These are phyloP conservation scores for Whitmania pigra DNA, from an alignment of 1,140 invertebrate genomes.

Conservation along the genomic window DNA sequence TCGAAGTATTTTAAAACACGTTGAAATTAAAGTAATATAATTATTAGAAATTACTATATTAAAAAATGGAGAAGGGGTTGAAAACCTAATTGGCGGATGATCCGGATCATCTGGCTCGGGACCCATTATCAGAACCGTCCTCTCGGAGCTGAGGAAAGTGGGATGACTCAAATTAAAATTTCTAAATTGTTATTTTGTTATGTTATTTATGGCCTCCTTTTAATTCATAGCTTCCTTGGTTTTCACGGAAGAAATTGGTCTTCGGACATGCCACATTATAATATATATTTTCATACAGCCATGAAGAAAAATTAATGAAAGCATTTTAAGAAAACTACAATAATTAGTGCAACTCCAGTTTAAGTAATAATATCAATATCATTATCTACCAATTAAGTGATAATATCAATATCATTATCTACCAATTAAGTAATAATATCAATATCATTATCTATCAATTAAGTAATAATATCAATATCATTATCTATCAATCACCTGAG, in stretches of 20 bases:
- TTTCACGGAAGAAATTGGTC: too few relatives aligned
- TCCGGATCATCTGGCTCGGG: neutral
- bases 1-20: neutral
- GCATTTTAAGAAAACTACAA: too few relatives aligned
- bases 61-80: constrained; percentile 4
- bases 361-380: neutral
- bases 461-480: neutral
- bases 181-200: too few relatives aligned
- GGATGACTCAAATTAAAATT: too few relatives aligned
- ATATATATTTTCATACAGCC: too few relatives aligned
- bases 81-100: neutral
- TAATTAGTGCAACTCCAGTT: neutral
- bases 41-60: constrained; percentile 2
- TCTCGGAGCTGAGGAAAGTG: neutral
- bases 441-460: neutral
- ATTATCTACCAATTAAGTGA: too few relatives aligned
- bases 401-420: too few relatives aligned
- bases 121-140: constrained; percentile 12
- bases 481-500: constrained; percentile 43
- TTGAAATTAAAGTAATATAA: constrained; percentile 11
- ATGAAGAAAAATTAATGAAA: too few relatives aligned
- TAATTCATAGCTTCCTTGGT: too few relatives aligned
- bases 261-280: too few relatives aligned
- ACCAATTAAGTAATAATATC: too few relatives aligned
- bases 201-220: too few relatives aligned